Evolutionary conservation across 2,797 vertebrate species (phyloP).

Genomic region (Coregonus sp.): DNA sequence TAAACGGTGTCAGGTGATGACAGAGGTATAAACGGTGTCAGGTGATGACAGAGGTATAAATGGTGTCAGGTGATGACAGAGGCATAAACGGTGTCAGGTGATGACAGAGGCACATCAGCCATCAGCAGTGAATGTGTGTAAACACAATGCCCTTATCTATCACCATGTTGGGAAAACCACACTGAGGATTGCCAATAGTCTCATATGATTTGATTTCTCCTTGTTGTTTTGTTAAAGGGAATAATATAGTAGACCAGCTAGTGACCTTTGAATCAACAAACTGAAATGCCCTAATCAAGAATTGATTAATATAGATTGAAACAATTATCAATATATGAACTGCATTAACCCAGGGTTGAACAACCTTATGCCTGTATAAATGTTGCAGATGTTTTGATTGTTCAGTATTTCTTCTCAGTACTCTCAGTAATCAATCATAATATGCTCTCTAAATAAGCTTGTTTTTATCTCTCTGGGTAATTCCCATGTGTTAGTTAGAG

Average conservation of each 20-base stretch:
- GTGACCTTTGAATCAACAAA: not conserved
- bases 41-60: constrained; percentile 1
- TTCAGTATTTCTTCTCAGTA: not conserved
- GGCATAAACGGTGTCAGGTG: constrained; percentile 11
- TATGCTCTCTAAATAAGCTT: not conserved
- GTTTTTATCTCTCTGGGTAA: not conserved
- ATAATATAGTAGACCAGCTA: not conserved
- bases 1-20: constrained; percentile 12
- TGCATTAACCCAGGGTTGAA: not conserved
- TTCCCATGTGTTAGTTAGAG: not conserved
- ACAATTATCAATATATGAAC: not conserved
- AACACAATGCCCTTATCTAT: constrained; percentile 1
- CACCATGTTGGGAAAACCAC: not conserved
- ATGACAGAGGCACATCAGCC: constrained; percentile 1
- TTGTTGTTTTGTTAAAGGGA: not conserved
- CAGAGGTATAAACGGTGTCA: constrained; percentile 3
- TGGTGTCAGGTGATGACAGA: constrained; percentile 5
- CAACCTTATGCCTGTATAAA: not conserved
- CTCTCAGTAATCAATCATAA: not conserved
- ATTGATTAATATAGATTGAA: not conserved
- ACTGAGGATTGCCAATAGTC: not conserved
- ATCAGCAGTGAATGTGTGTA: constrained; percentile 11
- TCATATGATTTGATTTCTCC: not conserved
- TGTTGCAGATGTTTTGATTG: not conserved
- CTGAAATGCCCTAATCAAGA: not conserved